A percentile compares a stretch with the other conserved stretches of the same genome.
These are phyloP conservation scores for Dilophus febrilis DNA, from an alignment of 2,888 invertebrate genomes.

Conservation along the genomic window DNA sequence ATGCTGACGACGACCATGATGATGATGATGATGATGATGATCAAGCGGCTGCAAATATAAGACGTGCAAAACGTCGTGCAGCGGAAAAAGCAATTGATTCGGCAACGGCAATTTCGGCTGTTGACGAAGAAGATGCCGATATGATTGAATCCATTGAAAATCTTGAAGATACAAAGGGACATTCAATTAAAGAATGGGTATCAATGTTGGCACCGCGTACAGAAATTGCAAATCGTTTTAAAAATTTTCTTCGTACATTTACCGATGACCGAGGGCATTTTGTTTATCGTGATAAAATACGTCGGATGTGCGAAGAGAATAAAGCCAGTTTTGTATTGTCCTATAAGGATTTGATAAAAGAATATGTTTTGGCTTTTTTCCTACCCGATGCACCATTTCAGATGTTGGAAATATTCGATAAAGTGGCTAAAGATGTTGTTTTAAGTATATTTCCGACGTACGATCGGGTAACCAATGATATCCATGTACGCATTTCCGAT, in stretches of 20 bases:
- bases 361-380: slow-evolving; percentile 91
- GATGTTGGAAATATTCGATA: slow-evolving; percentile 91
- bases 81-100: slow-evolving; percentile 70
- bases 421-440: slow-evolving; percentile 86
- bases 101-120: slow-evolving; percentile 19
- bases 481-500: slow-evolving; percentile 89
- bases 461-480: slow-evolving; percentile 81
- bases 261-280: slow-evolving; percentile 74
- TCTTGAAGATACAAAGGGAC: slow-evolving; percentile 92
- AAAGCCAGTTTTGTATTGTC: slow-evolving; percentile 83
- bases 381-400: slow-evolving; percentile 93
- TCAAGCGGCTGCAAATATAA: slow-evolving; percentile 25
- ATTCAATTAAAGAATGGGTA: slow-evolving; percentile 91
- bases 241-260: slow-evolving; percentile 82
- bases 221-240: slow-evolving; percentile 88
- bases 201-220: slow-evolving; percentile 86
- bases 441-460: slow-evolving; percentile 91
- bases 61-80: slow-evolving; percentile 50
- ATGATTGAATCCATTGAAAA: slow-evolving; percentile 95
- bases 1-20: slow-evolving; percentile 38
- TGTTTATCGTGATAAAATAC: slow-evolving; percentile 80
- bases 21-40: slow-evolving; percentile 39
- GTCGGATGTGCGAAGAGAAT: slow-evolving; percentile 87
- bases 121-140: slow-evolving; percentile 58
- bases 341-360: slow-evolving; percentile 73